Evolutionary conservation across 2,797 vertebrate genomes (phyloP).

Genomic region (Manis crassicaudata): DNA sequence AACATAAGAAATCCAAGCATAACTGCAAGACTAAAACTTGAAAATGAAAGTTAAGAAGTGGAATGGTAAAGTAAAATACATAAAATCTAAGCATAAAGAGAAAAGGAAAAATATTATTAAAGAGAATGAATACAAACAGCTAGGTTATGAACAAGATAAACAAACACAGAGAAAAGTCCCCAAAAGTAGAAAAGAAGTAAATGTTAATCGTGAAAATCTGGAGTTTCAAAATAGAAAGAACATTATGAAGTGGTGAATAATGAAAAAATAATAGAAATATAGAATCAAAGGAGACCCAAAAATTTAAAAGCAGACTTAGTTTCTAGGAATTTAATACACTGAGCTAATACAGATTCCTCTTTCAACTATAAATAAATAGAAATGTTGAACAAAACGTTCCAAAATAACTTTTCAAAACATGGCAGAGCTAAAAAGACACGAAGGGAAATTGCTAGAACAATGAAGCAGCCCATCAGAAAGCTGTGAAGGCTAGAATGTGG

Average conservation of each 20-base stretch:
- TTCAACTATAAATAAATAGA: constrained; percentile 23
- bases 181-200: background rate
- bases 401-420: constrained; percentile 12
- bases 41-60: background rate
- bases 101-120: background rate
- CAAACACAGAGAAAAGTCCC: background rate
- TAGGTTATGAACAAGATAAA: background rate
- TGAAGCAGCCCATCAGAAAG: background rate
- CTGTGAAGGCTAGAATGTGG: accelerated
- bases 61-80: background rate
- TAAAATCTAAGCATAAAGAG: background rate
- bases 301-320: background rate
- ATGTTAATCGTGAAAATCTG: background rate
- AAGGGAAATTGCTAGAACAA: background rate
- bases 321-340: background rate
- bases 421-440: background rate
- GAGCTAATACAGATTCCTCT: constrained; percentile 10
- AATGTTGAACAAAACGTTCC: constrained; percentile 22
- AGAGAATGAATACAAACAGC: background rate
- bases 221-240: background rate
- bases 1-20: background rate
- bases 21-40: background rate
- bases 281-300: background rate
- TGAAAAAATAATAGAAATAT: background rate
- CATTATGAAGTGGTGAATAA: background rate